phyloP scores from a whole-genome alignment of 2,797 vertebrate species.

The Dicrostonyx torquatus region DNA sequence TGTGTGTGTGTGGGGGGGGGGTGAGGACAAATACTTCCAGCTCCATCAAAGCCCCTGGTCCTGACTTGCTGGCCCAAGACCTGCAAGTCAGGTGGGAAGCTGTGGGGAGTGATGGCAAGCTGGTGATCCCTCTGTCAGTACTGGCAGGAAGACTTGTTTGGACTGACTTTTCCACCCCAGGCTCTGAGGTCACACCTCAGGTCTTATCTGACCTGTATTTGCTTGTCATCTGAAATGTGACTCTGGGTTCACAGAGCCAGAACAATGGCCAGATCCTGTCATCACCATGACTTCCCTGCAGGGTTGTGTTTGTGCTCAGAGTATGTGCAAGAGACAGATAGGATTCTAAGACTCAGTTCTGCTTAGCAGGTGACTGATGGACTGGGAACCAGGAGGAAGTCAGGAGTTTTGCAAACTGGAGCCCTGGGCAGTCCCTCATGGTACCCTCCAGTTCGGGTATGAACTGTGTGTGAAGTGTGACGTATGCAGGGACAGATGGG shows the following conservation, averaged over 20 bases:
- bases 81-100: rapidly evolving
- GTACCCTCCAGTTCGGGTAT: rapidly evolving
- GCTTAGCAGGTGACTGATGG: not conserved
- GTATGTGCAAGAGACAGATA: not conserved
- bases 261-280: slow-evolving; percentile 42
- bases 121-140: slow-evolving; percentile 37
- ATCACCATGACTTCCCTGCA: not conserved
- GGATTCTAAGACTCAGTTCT: not conserved
- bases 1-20: not conserved
- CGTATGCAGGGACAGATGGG: not conserved
- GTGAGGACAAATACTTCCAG: not conserved
- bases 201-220: slow-evolving; percentile 80
- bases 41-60: rapidly evolving
- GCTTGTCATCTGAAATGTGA: slow-evolving; percentile 81
- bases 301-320: not conserved
- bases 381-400: not conserved
- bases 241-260: slow-evolving; percentile 70
- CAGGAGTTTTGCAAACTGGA: not conserved
- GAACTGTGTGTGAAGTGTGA: no score
- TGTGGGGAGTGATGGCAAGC: not conserved
- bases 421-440: rapidly evolving
- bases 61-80: no score
- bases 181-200: slow-evolving; percentile 52
- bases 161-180: slow-evolving; percentile 71
- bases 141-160: slow-evolving; percentile 59